Evolutionary conservation across 2,888 invertebrate species (phyloP).

Genomic region (Trissolcus brochymenae): DNA sequence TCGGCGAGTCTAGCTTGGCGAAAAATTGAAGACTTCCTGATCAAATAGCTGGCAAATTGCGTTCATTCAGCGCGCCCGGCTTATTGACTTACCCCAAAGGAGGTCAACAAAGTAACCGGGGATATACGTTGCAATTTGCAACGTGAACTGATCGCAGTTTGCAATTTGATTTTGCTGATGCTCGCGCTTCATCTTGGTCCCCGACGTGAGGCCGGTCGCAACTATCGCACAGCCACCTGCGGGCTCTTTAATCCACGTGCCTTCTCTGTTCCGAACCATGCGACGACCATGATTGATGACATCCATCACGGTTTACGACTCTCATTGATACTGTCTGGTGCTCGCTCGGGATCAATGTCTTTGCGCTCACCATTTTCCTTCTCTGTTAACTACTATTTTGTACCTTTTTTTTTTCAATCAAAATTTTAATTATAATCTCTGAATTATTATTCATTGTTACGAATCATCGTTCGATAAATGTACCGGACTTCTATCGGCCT

Average conservation of each 20-base stretch:
- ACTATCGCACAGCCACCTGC: slow-evolving; percentile 38
- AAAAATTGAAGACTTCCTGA: slow-evolving; percentile 44
- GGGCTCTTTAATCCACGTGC: slow-evolving; percentile 38
- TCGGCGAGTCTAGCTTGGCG: slow-evolving; percentile 10
- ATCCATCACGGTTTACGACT: slow-evolving; percentile 36
- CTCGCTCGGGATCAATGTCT: slow-evolving; percentile 61
- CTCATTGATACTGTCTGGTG: slow-evolving; percentile 67
- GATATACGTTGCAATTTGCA: slow-evolving; percentile 49
- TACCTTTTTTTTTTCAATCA: neutral
- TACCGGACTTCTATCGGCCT: slow-evolving; percentile 38
- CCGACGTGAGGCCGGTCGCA: slow-evolving; percentile 27
- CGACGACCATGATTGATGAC: slow-evolving; percentile 42
- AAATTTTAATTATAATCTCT: slow-evolving; percentile 4
- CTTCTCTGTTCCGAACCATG: slow-evolving; percentile 33
- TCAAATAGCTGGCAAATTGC: slow-evolving; percentile 43
- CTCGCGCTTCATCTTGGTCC: slow-evolving; percentile 45
- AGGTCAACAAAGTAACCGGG: slow-evolving; percentile 41
- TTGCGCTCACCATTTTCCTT: slow-evolving; percentile 50
- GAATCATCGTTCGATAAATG: slow-evolving; percentile 13
- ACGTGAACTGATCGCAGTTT: slow-evolving; percentile 33
- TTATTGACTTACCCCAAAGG: slow-evolving; percentile 50
- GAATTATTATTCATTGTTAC: slow-evolving; percentile 16
- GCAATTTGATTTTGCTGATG: slow-evolving; percentile 48
- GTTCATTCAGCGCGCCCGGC: slow-evolving; percentile 31
- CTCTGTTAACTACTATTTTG: slow-evolving; percentile 48